These are phyloP conservation scores for Apamea monoglypha DNA, from an alignment of 2,888 invertebrate species.

Conservation along the genomic window DNA sequence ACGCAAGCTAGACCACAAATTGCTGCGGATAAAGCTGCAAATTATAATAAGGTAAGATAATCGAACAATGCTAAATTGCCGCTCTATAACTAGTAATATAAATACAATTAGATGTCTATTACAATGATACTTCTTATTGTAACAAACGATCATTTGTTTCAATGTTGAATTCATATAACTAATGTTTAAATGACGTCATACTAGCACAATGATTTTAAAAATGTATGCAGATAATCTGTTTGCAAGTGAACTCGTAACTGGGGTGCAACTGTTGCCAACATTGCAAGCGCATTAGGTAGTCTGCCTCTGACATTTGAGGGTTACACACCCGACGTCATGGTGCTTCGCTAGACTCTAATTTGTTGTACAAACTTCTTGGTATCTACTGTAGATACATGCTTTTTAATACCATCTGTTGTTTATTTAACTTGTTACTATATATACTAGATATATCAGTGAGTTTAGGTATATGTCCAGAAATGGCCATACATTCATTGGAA, in stretches of 20 bases:
- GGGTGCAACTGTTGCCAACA: slow-evolving; percentile 58
- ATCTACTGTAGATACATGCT: background rate
- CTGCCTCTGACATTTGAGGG: slow-evolving; percentile 32
- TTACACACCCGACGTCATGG: slow-evolving; percentile 34
- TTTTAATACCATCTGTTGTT: slow-evolving; percentile 25
- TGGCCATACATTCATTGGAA: background rate
- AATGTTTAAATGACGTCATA: slow-evolving; percentile 43
- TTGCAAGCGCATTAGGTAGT: slow-evolving; percentile 50
- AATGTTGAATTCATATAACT: slow-evolving; percentile 42
- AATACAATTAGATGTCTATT: slow-evolving; percentile 33
- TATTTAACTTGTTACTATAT: slow-evolving; percentile 31
- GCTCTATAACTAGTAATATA: slow-evolving; percentile 26
- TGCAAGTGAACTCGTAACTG: slow-evolving; percentile 44
- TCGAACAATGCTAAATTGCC: slow-evolving; percentile 27
- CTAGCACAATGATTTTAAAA: slow-evolving; percentile 52
- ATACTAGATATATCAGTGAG: slow-evolving; percentile 8
- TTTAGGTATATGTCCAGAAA: background rate
- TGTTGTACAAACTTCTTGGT: slow-evolving; percentile 43
- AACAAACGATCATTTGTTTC: slow-evolving; percentile 33
- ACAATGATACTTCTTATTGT: slow-evolving; percentile 23
- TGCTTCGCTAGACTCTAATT: slow-evolving; percentile 44
- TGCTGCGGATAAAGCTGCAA: slow-evolving; percentile 28
- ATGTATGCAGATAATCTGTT: slow-evolving; percentile 53
- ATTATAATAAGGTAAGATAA: slow-evolving; percentile 32
- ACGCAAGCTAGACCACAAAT: slow-evolving; percentile 16